Evolutionary conservation across 2,797 vertebrate genomes (phyloP).

Genomic region (Tenualosa ilisha): DNA sequence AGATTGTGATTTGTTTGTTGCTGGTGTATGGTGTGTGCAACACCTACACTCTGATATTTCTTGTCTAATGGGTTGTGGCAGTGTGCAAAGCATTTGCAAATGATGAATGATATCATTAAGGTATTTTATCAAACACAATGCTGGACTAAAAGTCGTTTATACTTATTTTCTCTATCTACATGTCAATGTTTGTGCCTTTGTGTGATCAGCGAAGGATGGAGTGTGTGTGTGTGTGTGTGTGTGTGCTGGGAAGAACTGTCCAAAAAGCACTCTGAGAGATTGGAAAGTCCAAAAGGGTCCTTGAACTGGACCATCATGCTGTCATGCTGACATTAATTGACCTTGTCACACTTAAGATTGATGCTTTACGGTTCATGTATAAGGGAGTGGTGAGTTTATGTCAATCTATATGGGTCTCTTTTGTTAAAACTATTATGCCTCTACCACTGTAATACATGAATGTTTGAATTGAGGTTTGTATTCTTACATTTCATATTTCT

Average conservation of each 20-base stretch:
- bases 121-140: neutral
- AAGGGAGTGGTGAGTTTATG: slow-evolving; percentile 34
- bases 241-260: slow-evolving; percentile 26
- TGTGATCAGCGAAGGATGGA: neutral
- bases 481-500: neutral
- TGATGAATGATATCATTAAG: slow-evolving; percentile 3
- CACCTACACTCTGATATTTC: neutral
- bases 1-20: neutral
- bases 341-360: slow-evolving; percentile 19
- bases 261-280: slow-evolving; percentile 37
- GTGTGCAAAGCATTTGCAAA: neutral
- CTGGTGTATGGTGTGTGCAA: neutral
- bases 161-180: slow-evolving; percentile 5
- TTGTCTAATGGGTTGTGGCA: neutral
- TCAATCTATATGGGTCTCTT: slow-evolving; percentile 53
- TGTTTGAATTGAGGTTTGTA: neutral
- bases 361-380: slow-evolving; percentile 33
- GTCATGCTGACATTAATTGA: neutral
- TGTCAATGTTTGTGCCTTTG: neutral
- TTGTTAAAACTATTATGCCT: neutral
- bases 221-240: slow-evolving; percentile 16
- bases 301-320: neutral
- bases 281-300: slow-evolving; percentile 20
- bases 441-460: neutral
- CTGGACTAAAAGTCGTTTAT: neutral